These are phyloP conservation scores for Philereme vetulata DNA, from an alignment of 2,888 invertebrate species.

Conservation along the genomic window DNA sequence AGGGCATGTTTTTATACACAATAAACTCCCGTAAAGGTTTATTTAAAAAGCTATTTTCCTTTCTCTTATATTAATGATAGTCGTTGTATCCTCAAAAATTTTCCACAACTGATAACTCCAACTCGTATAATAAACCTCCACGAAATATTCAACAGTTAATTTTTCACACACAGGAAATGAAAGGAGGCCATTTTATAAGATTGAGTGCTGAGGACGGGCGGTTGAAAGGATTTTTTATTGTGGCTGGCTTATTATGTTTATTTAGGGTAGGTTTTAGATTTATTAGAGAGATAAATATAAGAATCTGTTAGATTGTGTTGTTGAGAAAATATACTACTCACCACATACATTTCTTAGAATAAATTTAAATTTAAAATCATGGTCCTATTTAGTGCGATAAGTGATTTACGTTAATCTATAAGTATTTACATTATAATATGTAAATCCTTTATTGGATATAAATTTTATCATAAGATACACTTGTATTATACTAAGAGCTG, in stretches of 20 bases:
- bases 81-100: background rate
- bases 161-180: slow-evolving; percentile 37
- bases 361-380: no score
- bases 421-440: no score
- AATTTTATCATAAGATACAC: no score
- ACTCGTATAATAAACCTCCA: slow-evolving; percentile 3
- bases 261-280: slow-evolving; percentile 17
- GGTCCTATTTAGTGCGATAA: no score
- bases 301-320: slow-evolving; percentile 6
- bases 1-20: no score
- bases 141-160: slow-evolving; percentile 31
- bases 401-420: no score
- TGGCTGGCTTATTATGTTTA: slow-evolving; percentile 30
- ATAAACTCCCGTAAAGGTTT: no score
- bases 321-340: background rate
- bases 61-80: background rate
- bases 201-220: slow-evolving; percentile 33
- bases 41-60: no score
- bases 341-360: no score
- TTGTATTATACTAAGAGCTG: no score
- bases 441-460: no score
- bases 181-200: slow-evolving; percentile 37
- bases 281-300: slow-evolving; percentile 7
- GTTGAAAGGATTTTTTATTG: slow-evolving; percentile 31
- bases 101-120: background rate